A percentile compares a stretch with the other conserved stretches of the same genome.
Evolutionary conservation across 2,797 vertebrate genomes (phyloP).

Genomic region (Potorous gilbertii): DNA sequence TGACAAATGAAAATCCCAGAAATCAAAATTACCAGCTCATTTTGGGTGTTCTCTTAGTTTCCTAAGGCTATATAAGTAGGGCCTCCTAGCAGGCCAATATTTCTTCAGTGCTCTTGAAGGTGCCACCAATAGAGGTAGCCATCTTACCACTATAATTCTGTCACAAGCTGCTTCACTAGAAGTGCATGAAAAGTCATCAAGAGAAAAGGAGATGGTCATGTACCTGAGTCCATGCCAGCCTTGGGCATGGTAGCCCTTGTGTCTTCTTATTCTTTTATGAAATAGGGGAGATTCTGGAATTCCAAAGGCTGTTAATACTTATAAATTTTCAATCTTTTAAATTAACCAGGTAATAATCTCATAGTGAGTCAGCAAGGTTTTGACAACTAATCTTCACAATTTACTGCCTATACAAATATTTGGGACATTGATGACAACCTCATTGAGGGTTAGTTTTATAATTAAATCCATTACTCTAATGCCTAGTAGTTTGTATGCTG

Average conservation of each 20-base stretch:
- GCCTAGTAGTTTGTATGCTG: constrained; percentile 30
- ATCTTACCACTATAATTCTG: not conserved
- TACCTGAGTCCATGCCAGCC: too few species aligned
- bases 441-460: constrained; percentile 56
- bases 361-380: constrained; percentile 45
- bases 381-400: constrained; percentile 60
- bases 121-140: not conserved
- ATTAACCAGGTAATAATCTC: constrained; percentile 7
- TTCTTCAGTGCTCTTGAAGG: not conserved
- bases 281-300: constrained; percentile 9
- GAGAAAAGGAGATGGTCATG: not conserved
- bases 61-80: not conserved
- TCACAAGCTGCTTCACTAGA: not conserved
- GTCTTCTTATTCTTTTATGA: not conserved
- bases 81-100: not conserved
- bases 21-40: constrained; percentile 1
- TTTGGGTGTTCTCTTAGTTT: not conserved
- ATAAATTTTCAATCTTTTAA: constrained; percentile 55
- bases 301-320: constrained; percentile 48
- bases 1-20: constrained; percentile 34
- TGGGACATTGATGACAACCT: constrained; percentile 58
- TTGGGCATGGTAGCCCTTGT: not conserved
- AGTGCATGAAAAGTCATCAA: not conserved
- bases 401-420: constrained; percentile 22
- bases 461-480: constrained; percentile 64